phyloP scores from a whole-genome alignment of 1,140 invertebrate species.

The Archegozetes longisetosus region DNA sequence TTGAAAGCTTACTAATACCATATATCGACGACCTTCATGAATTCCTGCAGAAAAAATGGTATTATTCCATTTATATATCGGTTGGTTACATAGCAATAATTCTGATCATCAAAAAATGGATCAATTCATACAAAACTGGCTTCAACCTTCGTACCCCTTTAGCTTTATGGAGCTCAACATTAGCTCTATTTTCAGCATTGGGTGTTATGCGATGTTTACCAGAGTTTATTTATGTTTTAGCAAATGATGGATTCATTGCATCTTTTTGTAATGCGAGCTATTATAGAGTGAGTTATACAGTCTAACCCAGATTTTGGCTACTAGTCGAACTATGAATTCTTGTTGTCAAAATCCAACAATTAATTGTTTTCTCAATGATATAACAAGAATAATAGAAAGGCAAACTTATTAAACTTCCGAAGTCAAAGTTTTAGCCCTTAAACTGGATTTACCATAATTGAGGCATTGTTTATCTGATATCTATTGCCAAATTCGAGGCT shows the following conservation, averaged over 20 bases:
- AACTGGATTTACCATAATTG: no score
- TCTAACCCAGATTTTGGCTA: not conserved
- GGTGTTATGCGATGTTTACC: conserved; percentile 10
- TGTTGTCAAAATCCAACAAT: not conserved
- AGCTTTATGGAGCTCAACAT: conserved; percentile 5
- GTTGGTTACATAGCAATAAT: not conserved
- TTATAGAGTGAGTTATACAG: conserved; percentile 10
- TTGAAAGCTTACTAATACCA: not conserved
- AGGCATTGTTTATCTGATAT: no score
- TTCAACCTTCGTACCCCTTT: conserved; percentile 3
- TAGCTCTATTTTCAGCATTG: conserved; percentile 3
- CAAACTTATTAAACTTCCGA: no score
- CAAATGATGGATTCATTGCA: not conserved
- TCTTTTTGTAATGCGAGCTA: conserved; percentile 6
- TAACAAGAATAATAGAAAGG: no score
- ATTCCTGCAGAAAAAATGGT: not conserved
- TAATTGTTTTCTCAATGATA: not conserved
- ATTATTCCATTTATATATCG: not conserved
- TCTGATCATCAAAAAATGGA: not conserved
- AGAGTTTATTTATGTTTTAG: conserved; percentile 11
- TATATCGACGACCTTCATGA: not conserved
- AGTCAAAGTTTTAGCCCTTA: no score
- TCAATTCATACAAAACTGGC: not conserved
- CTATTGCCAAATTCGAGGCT: no score
- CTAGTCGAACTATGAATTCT: not conserved